These are phyloP conservation scores for Taurulus bubalis DNA, from an alignment of 2,113 vertebrate species.

Conservation along the genomic window DNA sequence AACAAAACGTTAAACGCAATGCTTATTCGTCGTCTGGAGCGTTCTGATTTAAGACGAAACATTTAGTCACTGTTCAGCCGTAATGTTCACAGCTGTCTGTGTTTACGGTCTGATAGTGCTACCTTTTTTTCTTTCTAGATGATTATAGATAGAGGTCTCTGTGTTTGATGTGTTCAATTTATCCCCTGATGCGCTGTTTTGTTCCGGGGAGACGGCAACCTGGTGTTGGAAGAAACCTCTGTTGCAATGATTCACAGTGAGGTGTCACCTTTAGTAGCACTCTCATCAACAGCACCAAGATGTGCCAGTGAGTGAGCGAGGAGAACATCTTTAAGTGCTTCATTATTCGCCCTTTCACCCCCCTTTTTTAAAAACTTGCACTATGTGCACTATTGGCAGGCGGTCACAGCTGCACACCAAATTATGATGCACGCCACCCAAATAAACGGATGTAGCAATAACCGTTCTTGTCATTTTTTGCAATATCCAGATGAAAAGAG, in stretches of 20 bases:
- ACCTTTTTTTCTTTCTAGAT: constrained; percentile 27
- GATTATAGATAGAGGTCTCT: constrained; percentile 14
- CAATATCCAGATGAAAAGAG: constrained; percentile 25
- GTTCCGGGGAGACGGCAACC: constrained; percentile 43
- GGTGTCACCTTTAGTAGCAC: constrained; percentile 54
- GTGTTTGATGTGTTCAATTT: constrained; percentile 32
- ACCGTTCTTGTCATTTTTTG: constrained; percentile 30
- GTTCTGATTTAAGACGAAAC: constrained; percentile 14
- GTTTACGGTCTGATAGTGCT: too few species aligned
- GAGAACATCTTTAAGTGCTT: constrained; percentile 47
- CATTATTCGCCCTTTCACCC: constrained; percentile 36
- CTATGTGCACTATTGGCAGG: background rate
- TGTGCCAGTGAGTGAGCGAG: constrained; percentile 28
- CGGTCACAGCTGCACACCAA: constrained; percentile 33
- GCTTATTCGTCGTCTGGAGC: background rate
- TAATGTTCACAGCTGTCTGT: background rate
- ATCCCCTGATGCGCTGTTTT: constrained; percentile 56
- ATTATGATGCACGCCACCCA: constrained; percentile 36
- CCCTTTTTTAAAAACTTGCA: constrained; percentile 4
- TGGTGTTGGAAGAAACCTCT: constrained; percentile 53
- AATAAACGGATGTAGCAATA: constrained; percentile 33
- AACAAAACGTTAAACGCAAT: constrained; percentile 24
- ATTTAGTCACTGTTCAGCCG: background rate
- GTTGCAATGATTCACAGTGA: constrained; percentile 62
- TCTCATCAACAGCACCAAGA: constrained; percentile 43